Evolutionary conservation across 2,888 invertebrate genomes (phyloP).

Genomic region (Oscheius sp.): DNA sequence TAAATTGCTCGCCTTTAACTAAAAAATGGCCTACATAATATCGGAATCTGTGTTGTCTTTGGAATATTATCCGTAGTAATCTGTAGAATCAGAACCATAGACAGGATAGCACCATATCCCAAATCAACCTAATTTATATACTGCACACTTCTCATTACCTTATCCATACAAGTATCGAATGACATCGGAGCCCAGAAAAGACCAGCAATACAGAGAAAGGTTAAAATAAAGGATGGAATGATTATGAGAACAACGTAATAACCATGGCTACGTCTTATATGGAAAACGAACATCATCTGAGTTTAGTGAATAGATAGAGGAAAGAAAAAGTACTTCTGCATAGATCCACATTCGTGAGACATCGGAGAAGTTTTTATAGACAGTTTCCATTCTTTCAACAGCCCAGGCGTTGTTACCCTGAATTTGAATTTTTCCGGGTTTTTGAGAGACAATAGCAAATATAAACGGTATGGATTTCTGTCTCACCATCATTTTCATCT

Average conservation of each 20-base stretch:
- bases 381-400: not conserved
- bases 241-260: conserved; percentile 27
- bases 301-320: too few species aligned
- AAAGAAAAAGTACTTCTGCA: conserved; percentile 3
- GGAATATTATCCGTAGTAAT: conserved; percentile 30
- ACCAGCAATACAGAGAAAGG: conserved; percentile 21
- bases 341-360: not conserved
- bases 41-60: conserved; percentile 17
- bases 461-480: too few species aligned
- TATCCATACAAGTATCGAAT: conserved; percentile 20
- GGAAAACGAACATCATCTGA: not conserved
- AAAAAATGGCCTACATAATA: conserved; percentile 16
- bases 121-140: conserved; percentile 17
- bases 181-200: conserved; percentile 24
- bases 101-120: conserved; percentile 24
- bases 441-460: too few species aligned
- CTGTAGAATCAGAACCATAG: conserved; percentile 29
- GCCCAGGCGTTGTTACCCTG: conserved; percentile 18
- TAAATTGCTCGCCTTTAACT: too few species aligned
- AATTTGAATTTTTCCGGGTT: too few species aligned
- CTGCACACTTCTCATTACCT: not conserved
- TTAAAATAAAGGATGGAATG: conserved; percentile 23
- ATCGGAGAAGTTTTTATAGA: not conserved
- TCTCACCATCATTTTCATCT: not conserved
- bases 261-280: not conserved